Conservation (phyloP, 2,888 invertebrate species). For the Drosophila parthenogenetica region DNA sequence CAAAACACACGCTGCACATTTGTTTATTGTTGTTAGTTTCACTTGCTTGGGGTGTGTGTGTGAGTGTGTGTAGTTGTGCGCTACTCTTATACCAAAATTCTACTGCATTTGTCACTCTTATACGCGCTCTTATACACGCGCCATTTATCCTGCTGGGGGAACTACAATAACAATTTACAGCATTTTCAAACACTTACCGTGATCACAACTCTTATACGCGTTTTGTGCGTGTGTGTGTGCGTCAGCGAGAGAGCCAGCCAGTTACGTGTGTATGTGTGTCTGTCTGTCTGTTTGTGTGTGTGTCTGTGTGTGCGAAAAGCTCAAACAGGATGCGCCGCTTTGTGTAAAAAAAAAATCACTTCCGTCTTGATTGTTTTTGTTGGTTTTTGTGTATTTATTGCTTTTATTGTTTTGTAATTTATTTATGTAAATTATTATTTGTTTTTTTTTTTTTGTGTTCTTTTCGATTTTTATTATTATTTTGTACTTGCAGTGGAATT, state of each 20-base stretch:
- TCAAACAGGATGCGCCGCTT: slow-evolving; percentile 70
- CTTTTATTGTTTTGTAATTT: slow-evolving; percentile 40
- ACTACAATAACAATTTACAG: slow-evolving; percentile 33
- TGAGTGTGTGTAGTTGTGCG: slow-evolving; percentile 2
- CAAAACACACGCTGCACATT: slow-evolving; percentile 27
- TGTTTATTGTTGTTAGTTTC: slow-evolving; percentile 24
- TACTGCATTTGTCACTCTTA: slow-evolving; percentile 18
- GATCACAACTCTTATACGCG: slow-evolving; percentile 47
- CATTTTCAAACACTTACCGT: slow-evolving; percentile 44
- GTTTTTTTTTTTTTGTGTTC: slow-evolving; percentile 23
- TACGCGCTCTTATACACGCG: slow-evolving; percentile 32
- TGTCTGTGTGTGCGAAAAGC: slow-evolving; percentile 40
- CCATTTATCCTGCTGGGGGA: slow-evolving; percentile 15
- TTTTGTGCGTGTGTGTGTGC: not conserved
- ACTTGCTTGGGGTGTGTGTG: not conserved
- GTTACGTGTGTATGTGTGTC: slow-evolving; percentile 3
- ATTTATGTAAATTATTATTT: slow-evolving; percentile 20
- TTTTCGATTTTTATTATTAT: slow-evolving; percentile 11
- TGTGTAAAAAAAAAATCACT: slow-evolving; percentile 52
- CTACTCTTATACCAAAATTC: slow-evolving; percentile 29
- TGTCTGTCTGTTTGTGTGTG: slow-evolving; percentile 1
- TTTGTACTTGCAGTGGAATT: slow-evolving; percentile 32
- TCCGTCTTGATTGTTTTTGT: slow-evolving; percentile 61
- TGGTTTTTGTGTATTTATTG: slow-evolving; percentile 27
- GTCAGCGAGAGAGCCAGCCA: slow-evolving; percentile 37